A percentile compares a stretch with the other conserved stretches of the same genome.
phyloP scores from a whole-genome alignment of 2,888 invertebrate genomes.

The Drosophila imparisetae region DNA sequence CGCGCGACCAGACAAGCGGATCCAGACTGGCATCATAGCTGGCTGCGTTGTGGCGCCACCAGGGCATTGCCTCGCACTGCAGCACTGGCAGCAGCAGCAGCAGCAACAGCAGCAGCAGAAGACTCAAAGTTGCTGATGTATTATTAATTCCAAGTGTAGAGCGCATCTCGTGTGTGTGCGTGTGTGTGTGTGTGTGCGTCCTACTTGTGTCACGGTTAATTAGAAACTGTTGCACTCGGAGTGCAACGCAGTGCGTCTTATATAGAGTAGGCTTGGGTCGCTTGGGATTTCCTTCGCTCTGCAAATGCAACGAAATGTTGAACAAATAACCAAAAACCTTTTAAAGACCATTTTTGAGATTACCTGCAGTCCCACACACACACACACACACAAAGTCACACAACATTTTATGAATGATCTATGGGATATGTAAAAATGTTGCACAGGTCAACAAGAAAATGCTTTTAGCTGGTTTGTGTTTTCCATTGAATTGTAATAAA shows the following conservation, averaged over 20 bases:
- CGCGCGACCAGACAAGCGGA: slow-evolving; percentile 80
- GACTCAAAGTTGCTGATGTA: slow-evolving; percentile 20
- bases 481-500: slow-evolving; percentile 9
- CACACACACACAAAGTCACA: slow-evolving; percentile 3
- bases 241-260: slow-evolving; percentile 51
- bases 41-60: slow-evolving; percentile 61
- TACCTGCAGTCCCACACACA: slow-evolving; percentile 26
- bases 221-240: slow-evolving; percentile 68
- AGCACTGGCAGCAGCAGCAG: slow-evolving; percentile 16
- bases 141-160: slow-evolving; percentile 8
- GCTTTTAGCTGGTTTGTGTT: slow-evolving; percentile 6
- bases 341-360: slow-evolving; percentile 23
- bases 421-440: slow-evolving; percentile 23
- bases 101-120: slow-evolving; percentile 9
- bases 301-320: slow-evolving; percentile 22
- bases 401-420: slow-evolving; percentile 40
- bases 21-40: slow-evolving; percentile 81
- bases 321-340: slow-evolving; percentile 41
- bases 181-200: slow-evolving; percentile 26
- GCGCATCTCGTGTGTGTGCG: slow-evolving; percentile 26
- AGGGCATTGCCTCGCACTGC: slow-evolving; percentile 48
- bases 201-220: slow-evolving; percentile 45
- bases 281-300: neutral
- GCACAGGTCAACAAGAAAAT: slow-evolving; percentile 28
- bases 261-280: slow-evolving; percentile 36